Evolutionary conservation across 2,888 invertebrate species (phyloP), one percentile per base, ranked within the genome.

Genomic region (Dysmachus trigonus): DNA sequence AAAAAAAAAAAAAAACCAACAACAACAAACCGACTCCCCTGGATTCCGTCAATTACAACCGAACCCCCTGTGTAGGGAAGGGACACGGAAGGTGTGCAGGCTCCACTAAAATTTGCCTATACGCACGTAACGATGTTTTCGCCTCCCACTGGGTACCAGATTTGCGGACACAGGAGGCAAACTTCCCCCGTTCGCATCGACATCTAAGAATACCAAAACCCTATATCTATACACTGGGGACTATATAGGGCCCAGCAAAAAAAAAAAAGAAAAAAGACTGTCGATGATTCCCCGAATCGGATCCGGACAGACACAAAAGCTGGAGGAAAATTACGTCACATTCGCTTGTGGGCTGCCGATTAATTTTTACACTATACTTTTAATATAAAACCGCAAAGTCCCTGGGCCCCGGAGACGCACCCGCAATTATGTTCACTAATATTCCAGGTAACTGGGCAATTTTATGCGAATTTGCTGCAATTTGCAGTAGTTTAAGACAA

Each of bases 301-400:
- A 72, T 38, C 71, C 72, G 71, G 83, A 83, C 83, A 83, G 72
- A 83, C 30, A 38, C 22, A 83, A 83, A 83, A 83, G 47, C 62
- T 62, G 62, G 10, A 10, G 53, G 81, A 72, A 83, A 83, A 83
- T 83, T 83, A 83, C 83, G 83, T 83, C 83, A 83, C 83, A 35
- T 72, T 72, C 41, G 53, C 38, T 83, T 18, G 6, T n/a, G 72
- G 31, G n/a, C 30, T 7, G 6, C 38, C 38, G 38, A 41, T n/a
- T 8, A 41, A 73, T 31, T 31, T 31, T 31, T 33, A 13, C 73
- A 73, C 73, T 73, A 18, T 35, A 7, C 30, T 13, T n/a, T n/a
- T n/a, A n/a, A n/a, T n/a, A n/a, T n/a, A n/a, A 18, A 33, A 33
- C 13, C 31, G 73, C 33, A 6, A 33, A 27, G 8, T 73, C 31